phyloP scores from a whole-genome alignment of 2,888 invertebrate species.

The Drosophila longiperda region DNA sequence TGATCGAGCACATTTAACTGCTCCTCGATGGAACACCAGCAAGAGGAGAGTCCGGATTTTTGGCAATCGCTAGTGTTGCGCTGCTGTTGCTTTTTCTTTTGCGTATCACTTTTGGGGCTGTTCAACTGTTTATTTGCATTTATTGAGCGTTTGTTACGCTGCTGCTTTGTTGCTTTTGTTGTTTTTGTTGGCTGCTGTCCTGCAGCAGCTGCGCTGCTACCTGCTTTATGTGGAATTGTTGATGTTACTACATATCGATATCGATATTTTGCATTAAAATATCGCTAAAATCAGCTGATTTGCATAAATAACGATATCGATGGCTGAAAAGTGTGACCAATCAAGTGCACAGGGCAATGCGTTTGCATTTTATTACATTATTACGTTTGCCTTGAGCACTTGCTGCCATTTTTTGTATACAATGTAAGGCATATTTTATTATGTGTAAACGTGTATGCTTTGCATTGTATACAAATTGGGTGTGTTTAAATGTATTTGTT shows the following conservation, averaged over 20 bases:
- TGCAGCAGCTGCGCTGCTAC: conserved; percentile 62
- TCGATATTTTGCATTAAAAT: conserved; percentile 24
- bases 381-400: conserved; percentile 28
- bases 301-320: conserved; percentile 54
- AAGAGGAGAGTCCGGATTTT: conserved; percentile 81
- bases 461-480: conserved; percentile 13
- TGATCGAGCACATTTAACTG: conserved; percentile 82
- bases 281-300: conserved; percentile 56
- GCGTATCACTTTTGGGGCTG: conserved; percentile 58
- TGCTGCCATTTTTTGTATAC: conserved; percentile 1
- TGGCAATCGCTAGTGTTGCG: conserved; percentile 31
- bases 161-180: conserved; percentile 59
- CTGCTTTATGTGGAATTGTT: conserved; percentile 62
- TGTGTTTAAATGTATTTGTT: conserved; percentile 22
- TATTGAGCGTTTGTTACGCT: conserved; percentile 53
- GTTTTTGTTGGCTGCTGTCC: conserved; percentile 54
- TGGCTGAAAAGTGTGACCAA: conserved; percentile 42
- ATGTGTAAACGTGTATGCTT: conserved; percentile 4
- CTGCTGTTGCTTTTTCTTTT: conserved; percentile 49
- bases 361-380: neutral
- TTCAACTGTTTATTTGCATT: conserved; percentile 56
- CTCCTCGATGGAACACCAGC: conserved; percentile 84
- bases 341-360: conserved; percentile 41
- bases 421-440: conserved; percentile 20
- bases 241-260: conserved; percentile 55